Evolutionary conservation across 2,113 vertebrate species (phyloP).

Genomic region (Ciconia boyciana): DNA sequence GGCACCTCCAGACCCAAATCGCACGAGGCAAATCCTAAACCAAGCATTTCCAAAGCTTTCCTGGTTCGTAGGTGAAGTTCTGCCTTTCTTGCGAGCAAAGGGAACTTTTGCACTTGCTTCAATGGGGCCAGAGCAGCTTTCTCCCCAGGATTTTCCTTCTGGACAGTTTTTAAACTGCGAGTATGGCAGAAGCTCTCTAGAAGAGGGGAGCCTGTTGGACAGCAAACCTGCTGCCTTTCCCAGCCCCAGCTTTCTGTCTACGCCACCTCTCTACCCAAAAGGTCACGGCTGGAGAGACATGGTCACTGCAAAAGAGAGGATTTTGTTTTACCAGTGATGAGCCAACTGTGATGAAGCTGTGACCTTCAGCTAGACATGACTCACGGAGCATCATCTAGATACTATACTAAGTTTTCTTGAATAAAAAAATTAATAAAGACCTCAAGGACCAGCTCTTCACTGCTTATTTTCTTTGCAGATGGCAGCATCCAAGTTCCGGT

Average conservation of each 20-base stretch:
- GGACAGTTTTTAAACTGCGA: background rate
- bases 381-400: rapidly evolving
- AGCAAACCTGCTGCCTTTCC: background rate
- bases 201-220: background rate
- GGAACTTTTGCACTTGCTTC: background rate
- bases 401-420: background rate
- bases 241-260: background rate
- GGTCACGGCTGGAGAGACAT: background rate
- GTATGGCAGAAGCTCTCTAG: background rate
- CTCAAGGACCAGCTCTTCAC: background rate
- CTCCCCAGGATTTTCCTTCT: background rate
- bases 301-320: background rate
- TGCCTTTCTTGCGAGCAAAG: background rate
- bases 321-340: background rate
- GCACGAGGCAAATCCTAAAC: background rate
- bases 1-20: background rate
- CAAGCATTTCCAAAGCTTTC: background rate
- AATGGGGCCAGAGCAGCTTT: background rate
- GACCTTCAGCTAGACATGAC: background rate
- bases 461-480: background rate
- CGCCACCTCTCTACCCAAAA: background rate
- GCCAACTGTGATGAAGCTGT: background rate
- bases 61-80: background rate
- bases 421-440: background rate
- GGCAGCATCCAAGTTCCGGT: background rate